Evolutionary conservation across 2,797 vertebrate genomes (phyloP).

Genomic region (Falco columbarius): DNA sequence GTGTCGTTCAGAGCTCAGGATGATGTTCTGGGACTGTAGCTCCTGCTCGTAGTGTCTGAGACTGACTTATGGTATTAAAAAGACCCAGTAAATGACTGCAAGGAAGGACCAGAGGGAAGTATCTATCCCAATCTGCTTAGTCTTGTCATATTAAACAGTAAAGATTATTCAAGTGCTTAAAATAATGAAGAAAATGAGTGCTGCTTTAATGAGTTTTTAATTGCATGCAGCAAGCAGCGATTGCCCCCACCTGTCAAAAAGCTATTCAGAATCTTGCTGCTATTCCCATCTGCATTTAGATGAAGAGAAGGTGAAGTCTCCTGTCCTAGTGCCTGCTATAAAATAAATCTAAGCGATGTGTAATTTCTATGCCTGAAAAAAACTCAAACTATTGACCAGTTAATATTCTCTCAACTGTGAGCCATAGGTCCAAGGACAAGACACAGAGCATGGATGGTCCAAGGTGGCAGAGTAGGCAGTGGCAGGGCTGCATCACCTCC

Average conservation of each 20-base stretch:
- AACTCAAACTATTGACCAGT: not conserved
- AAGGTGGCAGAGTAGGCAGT: not conserved
- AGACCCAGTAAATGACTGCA: not conserved
- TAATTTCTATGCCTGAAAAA: not conserved
- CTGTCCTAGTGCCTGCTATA: not conserved
- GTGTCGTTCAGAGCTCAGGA: not conserved
- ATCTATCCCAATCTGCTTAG: not conserved
- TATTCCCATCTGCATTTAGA: not conserved
- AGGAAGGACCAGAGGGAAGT: not conserved
- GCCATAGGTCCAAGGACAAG: not conserved
- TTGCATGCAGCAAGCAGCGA: not conserved
- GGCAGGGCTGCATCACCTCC: not conserved
- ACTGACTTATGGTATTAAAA: not conserved
- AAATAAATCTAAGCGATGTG: not conserved
- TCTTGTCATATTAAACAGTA: not conserved
- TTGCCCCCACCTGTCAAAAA: slow-evolving; percentile 8
- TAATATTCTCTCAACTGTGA: not conserved
- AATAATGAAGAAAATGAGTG: slow-evolving; percentile 37
- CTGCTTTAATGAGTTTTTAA: slow-evolving; percentile 40
- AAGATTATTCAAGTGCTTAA: slow-evolving; percentile 22
- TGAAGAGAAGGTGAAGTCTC: not conserved
- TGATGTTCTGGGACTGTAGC: not conserved
- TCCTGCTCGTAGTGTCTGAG: not conserved
- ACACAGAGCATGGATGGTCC: not conserved
- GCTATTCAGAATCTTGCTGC: not conserved